These are phyloP conservation scores for Lasius fuliginosus DNA, from an alignment of 2,888 invertebrate species.

Conservation along the genomic window DNA sequence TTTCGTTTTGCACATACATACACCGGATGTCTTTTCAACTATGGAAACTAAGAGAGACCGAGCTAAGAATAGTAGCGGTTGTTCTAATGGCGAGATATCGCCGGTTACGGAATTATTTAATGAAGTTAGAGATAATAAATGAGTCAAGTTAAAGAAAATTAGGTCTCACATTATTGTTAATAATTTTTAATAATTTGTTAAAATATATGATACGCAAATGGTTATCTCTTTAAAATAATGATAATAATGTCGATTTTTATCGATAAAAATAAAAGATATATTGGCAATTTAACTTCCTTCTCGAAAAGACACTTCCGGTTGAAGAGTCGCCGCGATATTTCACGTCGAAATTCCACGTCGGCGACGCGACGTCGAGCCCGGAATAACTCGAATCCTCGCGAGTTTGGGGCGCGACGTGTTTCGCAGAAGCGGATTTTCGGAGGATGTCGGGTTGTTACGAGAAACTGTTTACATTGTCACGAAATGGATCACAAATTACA, in stretches of 20 bases:
- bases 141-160: background rate
- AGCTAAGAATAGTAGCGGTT: slow-evolving; percentile 21
- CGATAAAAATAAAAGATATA: background rate
- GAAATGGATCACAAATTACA: slow-evolving; percentile 36
- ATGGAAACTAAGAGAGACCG: slow-evolving; percentile 35
- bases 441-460: slow-evolving; percentile 19
- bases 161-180: background rate
- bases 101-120: background rate
- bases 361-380: background rate
- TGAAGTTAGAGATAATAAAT: background rate
- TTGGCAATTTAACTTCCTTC: background rate
- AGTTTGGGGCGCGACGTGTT: background rate
- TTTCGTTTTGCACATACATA: slow-evolving; percentile 13
- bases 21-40: slow-evolving; percentile 52
- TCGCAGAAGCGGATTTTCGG: slow-evolving; percentile 32
- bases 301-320: slow-evolving; percentile 5
- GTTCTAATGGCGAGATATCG: background rate
- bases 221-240: background rate
- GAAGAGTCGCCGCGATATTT: background rate
- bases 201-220: background rate
- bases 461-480: slow-evolving; percentile 36
- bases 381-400: slow-evolving; percentile 16
- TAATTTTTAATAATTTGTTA: background rate
- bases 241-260: background rate
- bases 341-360: slow-evolving; percentile 8